Conservation (phyloP, 2,797 vertebrate species). For the Crocidura indochinensis region DNA sequence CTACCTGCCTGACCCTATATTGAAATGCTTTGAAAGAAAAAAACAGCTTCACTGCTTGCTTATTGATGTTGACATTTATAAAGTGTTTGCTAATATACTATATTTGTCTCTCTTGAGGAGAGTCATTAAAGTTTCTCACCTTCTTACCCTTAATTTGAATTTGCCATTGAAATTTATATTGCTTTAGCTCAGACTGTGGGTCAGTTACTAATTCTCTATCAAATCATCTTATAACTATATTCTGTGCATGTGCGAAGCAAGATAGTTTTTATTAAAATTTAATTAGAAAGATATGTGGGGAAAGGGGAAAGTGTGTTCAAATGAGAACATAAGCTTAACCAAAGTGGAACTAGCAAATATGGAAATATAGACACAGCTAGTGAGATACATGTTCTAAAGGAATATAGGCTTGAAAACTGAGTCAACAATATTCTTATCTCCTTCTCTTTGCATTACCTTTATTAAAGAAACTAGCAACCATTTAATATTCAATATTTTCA, state of each 20-base stretch:
- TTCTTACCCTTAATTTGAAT: constrained; percentile 4
- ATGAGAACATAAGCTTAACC: too few relatives aligned
- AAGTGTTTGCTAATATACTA: neutral
- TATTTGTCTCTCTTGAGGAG: neutral
- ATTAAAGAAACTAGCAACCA: constrained; percentile 40
- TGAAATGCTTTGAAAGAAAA: constrained; percentile 35
- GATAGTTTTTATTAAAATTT: too few relatives aligned
- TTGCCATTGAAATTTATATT: constrained; percentile 53
- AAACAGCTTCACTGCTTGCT: neutral
- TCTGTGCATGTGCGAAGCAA: too few relatives aligned
- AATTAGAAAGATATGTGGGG: too few relatives aligned
- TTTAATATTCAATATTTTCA: constrained; percentile 22
- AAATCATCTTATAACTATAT: neutral
- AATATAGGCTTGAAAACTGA: too few relatives aligned
- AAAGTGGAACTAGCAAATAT: too few relatives aligned
- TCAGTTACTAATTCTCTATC: neutral
- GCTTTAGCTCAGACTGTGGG: constrained; percentile 30
- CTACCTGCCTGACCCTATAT: neutral
- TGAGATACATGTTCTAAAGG: too few relatives aligned
- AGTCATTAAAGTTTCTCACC: neutral
- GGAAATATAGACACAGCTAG: too few relatives aligned
- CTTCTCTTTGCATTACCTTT: constrained; percentile 42
- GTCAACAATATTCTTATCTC: neutral
- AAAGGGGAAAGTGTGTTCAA: too few relatives aligned
- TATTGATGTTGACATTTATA: neutral